Conservation (phyloP, 2,113 vertebrate species). For the Mola mola region DNA sequence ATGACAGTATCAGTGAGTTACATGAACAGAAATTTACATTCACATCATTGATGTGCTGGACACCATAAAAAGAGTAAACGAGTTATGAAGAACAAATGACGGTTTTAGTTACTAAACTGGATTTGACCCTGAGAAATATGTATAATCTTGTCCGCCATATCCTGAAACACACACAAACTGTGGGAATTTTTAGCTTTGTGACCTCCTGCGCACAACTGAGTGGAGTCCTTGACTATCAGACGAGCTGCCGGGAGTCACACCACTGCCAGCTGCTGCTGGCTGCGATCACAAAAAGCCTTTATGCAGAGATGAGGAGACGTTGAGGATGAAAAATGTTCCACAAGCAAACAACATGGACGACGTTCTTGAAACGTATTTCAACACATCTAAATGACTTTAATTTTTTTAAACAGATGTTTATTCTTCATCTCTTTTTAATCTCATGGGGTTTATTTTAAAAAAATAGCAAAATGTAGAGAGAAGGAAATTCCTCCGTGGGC, state of each 20-base stretch:
- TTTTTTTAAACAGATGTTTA: not conserved
- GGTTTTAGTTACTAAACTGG: no score
- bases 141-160: no score
- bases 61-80: no score
- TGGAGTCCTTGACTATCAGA: constrained; percentile 57
- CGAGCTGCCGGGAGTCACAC: constrained; percentile 29
- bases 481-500: no score
- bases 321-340: constrained; percentile 11
- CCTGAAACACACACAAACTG: not conserved
- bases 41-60: no score
- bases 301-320: constrained; percentile 10
- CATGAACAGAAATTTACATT: no score
- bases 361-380: constrained; percentile 10
- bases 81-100: no score
- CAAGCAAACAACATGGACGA: constrained; percentile 9
- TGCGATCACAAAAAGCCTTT: constrained; percentile 49
- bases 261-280: constrained; percentile 44
- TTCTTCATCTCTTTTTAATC: constrained; percentile 7
- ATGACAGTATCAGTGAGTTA: no score
- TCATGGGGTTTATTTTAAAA: not conserved
- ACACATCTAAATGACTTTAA: not conserved
- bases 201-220: constrained; percentile 16
- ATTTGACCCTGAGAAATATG: no score
- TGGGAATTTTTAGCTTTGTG: constrained; percentile 9
- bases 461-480: not conserved